A percentile compares a stretch with the other conserved stretches of the same genome.
Conservation (phyloP, 2,888 invertebrate species). For the Aromia moschata region DNA sequence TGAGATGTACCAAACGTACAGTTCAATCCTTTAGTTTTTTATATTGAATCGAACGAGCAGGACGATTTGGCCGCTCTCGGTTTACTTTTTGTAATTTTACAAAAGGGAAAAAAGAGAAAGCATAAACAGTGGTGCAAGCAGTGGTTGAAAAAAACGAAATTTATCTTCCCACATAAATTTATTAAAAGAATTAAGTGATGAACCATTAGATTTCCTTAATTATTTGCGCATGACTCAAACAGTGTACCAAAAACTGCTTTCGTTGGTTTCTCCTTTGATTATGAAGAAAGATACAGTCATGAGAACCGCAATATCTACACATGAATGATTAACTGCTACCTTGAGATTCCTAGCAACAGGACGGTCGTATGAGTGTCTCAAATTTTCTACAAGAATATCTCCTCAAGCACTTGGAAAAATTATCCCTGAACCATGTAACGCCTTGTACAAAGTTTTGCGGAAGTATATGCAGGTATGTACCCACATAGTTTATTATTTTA, state of each 20-base stretch:
- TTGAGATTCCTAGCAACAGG: not conserved
- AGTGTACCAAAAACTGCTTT: not conserved
- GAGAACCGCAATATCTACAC: not conserved
- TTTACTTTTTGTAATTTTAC: no score
- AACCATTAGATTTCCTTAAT: not conserved
- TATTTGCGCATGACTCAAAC: not conserved
- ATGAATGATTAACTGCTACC: not conserved
- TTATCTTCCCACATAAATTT: not conserved
- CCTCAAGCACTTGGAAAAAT: no score
- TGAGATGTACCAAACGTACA: not conserved
- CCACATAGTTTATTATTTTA: no score
- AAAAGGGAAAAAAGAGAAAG: no score
- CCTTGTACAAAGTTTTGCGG: no score
- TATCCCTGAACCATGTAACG: no score
- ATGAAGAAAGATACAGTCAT: not conserved
- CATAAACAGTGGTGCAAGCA: not conserved
- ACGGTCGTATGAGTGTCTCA: not conserved
- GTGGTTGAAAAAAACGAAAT: not conserved
- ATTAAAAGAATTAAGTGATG: not conserved
- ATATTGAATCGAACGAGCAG: not conserved
- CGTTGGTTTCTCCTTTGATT: not conserved
- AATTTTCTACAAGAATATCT: not conserved
- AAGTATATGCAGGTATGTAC: no score
- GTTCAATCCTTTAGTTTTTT: not conserved
- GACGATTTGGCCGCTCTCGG: not conserved